A percentile compares a stretch with the other conserved stretches of the same genome.
These are phyloP conservation scores for Phallusia fumigata DNA, from an alignment of 23 tunicate genomes.

Conservation along the genomic window DNA sequence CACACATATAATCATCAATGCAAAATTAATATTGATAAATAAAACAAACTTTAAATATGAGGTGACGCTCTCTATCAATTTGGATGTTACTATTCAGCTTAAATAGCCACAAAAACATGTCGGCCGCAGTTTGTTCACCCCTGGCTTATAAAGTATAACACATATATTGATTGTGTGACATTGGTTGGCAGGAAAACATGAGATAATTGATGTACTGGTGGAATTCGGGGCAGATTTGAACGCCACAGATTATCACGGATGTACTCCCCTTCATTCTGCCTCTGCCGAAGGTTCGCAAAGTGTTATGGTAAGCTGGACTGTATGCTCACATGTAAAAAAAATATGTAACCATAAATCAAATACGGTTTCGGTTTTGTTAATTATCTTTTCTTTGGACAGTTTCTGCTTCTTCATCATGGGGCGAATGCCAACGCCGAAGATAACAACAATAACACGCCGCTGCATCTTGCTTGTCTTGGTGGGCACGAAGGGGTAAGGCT, in stretches of 20 bases:
- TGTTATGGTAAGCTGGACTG: constrained; percentile 58
- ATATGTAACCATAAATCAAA: too few relatives aligned
- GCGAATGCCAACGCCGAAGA: constrained; percentile 69
- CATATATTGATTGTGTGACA: too few relatives aligned
- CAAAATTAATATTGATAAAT: too few relatives aligned
- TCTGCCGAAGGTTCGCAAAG: constrained; percentile 80
- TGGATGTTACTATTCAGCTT: background rate
- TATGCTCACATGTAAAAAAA: too few relatives aligned
- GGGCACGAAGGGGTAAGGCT: constrained; percentile 90
- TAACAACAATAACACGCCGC: constrained; percentile 89
- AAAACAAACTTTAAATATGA: too few relatives aligned
- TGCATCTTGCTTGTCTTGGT: constrained; percentile 74
- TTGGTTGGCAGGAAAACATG: constrained; percentile 74
- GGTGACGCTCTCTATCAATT: background rate
- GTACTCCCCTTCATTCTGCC: constrained; percentile 80
- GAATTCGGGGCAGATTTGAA: constrained; percentile 53
- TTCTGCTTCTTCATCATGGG: constrained; percentile 77
- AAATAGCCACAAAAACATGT: too few relatives aligned
- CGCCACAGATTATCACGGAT: constrained; percentile 83
- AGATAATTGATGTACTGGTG: constrained; percentile 69
- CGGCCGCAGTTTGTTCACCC: background rate
- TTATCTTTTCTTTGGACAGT: too few relatives aligned
- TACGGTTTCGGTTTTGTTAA: too few relatives aligned
- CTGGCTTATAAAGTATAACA: background rate
- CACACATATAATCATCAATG: too few relatives aligned